Percentiles rank a stretch among this genome's conserved stretches.
Evolutionary conservation across 2,797 vertebrate genomes (phyloP).

Genomic region (Petrocephalus schoutedeni): DNA sequence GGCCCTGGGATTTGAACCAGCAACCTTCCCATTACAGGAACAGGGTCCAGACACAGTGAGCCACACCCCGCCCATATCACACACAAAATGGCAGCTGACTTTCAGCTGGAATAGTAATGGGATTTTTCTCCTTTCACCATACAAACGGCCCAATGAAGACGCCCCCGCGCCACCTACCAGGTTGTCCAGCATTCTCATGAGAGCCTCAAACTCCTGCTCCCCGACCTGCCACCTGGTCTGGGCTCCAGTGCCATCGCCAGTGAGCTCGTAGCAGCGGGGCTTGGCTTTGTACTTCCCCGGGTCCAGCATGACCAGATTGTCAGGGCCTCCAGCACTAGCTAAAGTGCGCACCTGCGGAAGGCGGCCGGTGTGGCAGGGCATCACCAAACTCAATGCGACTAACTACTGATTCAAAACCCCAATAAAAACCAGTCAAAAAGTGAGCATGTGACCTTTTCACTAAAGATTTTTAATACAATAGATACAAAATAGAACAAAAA

Average conservation of each 20-base stretch:
- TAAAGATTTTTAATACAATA: neutral
- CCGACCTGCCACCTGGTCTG: slow-evolving; percentile 88
- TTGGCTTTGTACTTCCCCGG: slow-evolving; percentile 87
- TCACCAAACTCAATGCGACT: neutral
- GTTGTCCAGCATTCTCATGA: slow-evolving; percentile 98
- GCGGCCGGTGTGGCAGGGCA: neutral
- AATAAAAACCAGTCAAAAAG: neutral
- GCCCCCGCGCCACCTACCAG: slow-evolving; percentile 67
- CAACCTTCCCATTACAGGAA: neutral
- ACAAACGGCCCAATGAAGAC: neutral
- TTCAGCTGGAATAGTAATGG: neutral
- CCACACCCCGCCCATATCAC: neutral
- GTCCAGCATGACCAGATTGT: slow-evolving; percentile 91
- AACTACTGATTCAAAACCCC: neutral
- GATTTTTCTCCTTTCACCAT: neutral
- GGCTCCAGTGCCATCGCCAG: slow-evolving; percentile 65
- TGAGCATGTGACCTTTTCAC: neutral
- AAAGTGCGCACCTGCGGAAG: slow-evolving; percentile 84
- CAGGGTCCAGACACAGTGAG: neutral
- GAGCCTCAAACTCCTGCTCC: slow-evolving; percentile 96
- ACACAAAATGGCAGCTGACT: neutral
- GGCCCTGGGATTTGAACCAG: neutral
- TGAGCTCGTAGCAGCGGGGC: slow-evolving; percentile 72
- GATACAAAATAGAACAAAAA: neutral
- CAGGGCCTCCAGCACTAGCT: slow-evolving; percentile 90